These are phyloP conservation scores for Sicus ferrugineus DNA, from an alignment of 2,888 invertebrate species.

Conservation along the genomic window DNA sequence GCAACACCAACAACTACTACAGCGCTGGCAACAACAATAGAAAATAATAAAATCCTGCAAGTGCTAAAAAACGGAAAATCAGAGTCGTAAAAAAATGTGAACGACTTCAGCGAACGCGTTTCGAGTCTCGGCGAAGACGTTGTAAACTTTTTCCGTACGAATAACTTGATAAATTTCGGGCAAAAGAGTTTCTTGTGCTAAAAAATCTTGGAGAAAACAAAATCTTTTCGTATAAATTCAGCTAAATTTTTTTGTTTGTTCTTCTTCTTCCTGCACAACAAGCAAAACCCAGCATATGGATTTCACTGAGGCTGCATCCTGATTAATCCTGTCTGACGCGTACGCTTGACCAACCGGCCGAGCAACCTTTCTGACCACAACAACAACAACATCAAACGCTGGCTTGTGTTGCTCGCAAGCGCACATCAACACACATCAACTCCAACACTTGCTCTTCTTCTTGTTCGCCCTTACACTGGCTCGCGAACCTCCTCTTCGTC, in stretches of 20 bases:
- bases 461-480: constrained; percentile 10
- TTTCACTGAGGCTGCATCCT: neutral
- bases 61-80: neutral
- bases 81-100: neutral
- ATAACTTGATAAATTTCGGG: too few species aligned
- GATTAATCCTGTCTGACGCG: constrained; percentile 43
- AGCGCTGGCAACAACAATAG: too few species aligned
- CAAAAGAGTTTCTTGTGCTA: too few species aligned
- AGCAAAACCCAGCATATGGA: too few species aligned
- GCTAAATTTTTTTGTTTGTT: neutral
- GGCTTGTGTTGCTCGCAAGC: constrained; percentile 22
- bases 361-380: constrained; percentile 30
- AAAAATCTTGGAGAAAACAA: too few species aligned
- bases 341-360: constrained; percentile 43
- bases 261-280: neutral
- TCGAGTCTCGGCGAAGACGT: too few species aligned
- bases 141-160: too few species aligned
- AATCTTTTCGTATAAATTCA: neutral
- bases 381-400: constrained; percentile 28
- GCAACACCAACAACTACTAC: too few species aligned
- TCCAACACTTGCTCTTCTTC: constrained; percentile 14
- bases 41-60: too few species aligned
- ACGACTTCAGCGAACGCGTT: neutral
- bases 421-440: too few species aligned
- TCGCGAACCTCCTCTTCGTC: neutral